phyloP scores from a whole-genome alignment of 2,888 invertebrate genomes.

The Parthenolecanium corni region DNA sequence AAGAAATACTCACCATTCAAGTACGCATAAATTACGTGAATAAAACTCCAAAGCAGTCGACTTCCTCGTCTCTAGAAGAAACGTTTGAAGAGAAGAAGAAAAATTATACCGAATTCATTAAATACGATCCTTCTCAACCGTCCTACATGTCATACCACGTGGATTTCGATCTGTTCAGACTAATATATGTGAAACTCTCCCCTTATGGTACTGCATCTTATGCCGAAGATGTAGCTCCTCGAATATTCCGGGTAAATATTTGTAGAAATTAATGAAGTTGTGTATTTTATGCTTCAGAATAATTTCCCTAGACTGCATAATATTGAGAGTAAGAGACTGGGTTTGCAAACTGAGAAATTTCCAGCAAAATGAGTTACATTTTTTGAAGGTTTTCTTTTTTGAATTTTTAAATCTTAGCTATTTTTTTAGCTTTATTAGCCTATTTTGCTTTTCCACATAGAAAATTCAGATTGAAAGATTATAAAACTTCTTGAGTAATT shows the following conservation, averaged over 20 bases:
- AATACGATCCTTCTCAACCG: constrained; percentile 58
- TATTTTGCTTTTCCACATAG: no score
- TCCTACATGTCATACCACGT: constrained; percentile 77
- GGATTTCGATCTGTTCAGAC: constrained; percentile 81
- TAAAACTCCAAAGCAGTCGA: background rate
- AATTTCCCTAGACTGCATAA: no score
- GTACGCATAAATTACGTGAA: background rate
- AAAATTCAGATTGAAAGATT: no score
- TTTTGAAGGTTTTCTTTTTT: no score
- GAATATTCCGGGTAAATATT: constrained; percentile 70
- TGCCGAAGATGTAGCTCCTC: constrained; percentile 55
- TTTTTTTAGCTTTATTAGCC: no score
- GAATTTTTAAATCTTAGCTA: no score
- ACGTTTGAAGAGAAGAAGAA: background rate
- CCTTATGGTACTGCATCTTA: constrained; percentile 62
- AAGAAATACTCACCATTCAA: constrained; percentile 33
- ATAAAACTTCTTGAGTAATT: no score
- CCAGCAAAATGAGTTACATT: no score
- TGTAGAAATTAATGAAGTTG: background rate
- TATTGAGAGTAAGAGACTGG: no score
- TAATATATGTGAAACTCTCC: constrained; percentile 71
- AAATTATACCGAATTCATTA: constrained; percentile 12
- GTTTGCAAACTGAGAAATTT: no score
- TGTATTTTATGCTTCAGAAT: no score
- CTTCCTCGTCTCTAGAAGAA: background rate